Percentiles rank a stretch among this genome's conserved stretches.
phyloP scores from a whole-genome alignment of 2,888 invertebrate species.

The Campoplex nolae region DNA sequence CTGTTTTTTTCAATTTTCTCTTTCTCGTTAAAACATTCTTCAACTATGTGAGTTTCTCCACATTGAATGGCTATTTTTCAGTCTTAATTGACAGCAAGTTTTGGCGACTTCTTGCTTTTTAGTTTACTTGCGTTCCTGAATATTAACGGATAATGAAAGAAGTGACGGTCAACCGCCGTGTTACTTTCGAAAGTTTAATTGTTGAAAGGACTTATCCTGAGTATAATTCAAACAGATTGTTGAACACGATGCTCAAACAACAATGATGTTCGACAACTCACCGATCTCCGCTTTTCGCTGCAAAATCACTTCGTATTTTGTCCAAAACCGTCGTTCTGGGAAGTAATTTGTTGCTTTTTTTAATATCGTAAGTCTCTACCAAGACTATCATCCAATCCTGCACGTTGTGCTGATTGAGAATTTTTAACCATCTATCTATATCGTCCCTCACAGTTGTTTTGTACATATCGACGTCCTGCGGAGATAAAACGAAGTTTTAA shows the following conservation, averaged over 20 bases:
- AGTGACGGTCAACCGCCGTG: neutral
- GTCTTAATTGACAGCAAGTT: too few relatives aligned
- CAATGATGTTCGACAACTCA: constrained; percentile 74
- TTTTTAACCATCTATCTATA: constrained; percentile 94
- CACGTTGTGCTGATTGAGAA: constrained; percentile 90
- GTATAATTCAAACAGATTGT: neutral
- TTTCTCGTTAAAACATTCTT: too few relatives aligned
- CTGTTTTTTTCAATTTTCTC: neutral
- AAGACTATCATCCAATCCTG: constrained; percentile 97
- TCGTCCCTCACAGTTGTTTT: constrained; percentile 95
- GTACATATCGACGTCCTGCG: constrained; percentile 96
- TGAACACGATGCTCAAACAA: neutral
- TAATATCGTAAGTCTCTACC: constrained; percentile 96
- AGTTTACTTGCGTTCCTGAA: neutral
- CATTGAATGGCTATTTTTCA: too few relatives aligned
- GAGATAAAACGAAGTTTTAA: neutral
- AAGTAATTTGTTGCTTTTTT: constrained; percentile 95
- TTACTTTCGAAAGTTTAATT: constrained; percentile 32
- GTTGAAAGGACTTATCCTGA: neutral
- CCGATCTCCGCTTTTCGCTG: constrained; percentile 93
- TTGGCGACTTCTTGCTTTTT: neutral
- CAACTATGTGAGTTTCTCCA: too few relatives aligned
- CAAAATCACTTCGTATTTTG: constrained; percentile 97
- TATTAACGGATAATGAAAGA: neutral
- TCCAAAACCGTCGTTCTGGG: constrained; percentile 97